Evolutionary conservation across 2,113 vertebrate genomes (phyloP), one percentile per base, ranked within the genome.

Genomic region (Geococcyx californianus): DNA sequence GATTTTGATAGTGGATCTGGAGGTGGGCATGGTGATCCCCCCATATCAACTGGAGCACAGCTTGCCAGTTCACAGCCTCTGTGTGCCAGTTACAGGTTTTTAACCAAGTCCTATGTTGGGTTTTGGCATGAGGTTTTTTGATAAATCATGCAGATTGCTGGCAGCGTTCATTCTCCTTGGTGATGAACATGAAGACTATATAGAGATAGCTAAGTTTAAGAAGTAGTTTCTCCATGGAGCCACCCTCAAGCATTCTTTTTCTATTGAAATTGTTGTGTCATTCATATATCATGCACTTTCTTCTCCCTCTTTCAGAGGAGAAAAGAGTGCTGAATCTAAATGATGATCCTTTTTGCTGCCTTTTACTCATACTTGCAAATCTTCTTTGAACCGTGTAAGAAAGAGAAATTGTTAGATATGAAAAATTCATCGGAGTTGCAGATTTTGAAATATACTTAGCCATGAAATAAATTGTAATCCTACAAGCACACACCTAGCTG

Each of bases 1-100:
- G 1, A 72, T 74, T 55, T 21, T 34, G 9, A 6, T 8, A 60
- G 31, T 1, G 1, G 28, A 60, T 49, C 56, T 56, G 0, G 0
- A 56, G 19, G 16, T 33, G 54, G 28, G 5, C 15, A 51, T 7
- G 9, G 4, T 18, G 51, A 17, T 49, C 64, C 18, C 11, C 28
- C 18, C 13, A 6, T 36, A 51, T 33, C n/a, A 21, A 56, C 28
- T 24, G 58, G 24, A 55, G 24, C 40, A 40, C 25, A 58, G 18
- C 25, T 81, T 67, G 24, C 17, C 33, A 36, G 29, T 34, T 79
- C 34, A 45, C 36, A 67, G n/a, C 25, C 17, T 40, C 64, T 33
- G 6, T 51, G 16, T 54, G 29, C 17, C 51, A 67, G 18, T 66
- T 36, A 45, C 7, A 70, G 28, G 15, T 21, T 84, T 78, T 86